Base-by-base conservation (phyloP, 2,113 vertebrate genomes). In the Taurulus bubalis region DNA sequence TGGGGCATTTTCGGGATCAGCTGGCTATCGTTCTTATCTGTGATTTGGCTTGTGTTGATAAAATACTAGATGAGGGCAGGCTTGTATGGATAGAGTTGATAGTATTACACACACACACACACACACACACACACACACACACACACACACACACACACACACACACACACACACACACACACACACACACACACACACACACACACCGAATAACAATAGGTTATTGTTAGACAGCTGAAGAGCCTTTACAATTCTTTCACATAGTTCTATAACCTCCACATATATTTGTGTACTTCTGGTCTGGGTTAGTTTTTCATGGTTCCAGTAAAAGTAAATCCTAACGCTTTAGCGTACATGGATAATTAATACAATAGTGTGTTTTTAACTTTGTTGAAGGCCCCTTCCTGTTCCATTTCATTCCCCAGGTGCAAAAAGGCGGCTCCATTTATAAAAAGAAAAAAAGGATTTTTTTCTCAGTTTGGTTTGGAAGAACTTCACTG, bases 41-140 rank as follows among this genome's bases (percentile, higher is more conserved):
- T 85, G 71, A 87, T 86, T 84, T 64, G 26, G 72, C n/a, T 58
- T n/a, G 2, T 72, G 59, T 67, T 70, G 63, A 75, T 72, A 40
- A 77, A 80, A 78, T 56, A 42, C 34, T 42, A 78, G 73, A 77
- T 74, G 11, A 72, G n/a, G 51, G 26, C 72, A n/a, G 49, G 26
- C 49, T 59, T 75, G 40, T 58, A 77, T 76, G 74, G 53, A 71
- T 30, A 18, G 26, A 53, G 65, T 79, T 66, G 49, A 73, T 51
- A 36, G 38, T 60, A 71, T 71, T 30, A 79, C 67, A 71, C 49
- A 71, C 36, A 47, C 30, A n/a, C 73, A 71, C 15, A 14, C 28
- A 64, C 15, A 53, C 11, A 36, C 24, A 64, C 3, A 34, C 4
- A 79, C 60, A 71, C 49, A 71, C 30, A 47, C 30, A 32, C 30